Base-by-base conservation (phyloP, 2,797 vertebrate species). In the Syndactyla subalaris region DNA sequence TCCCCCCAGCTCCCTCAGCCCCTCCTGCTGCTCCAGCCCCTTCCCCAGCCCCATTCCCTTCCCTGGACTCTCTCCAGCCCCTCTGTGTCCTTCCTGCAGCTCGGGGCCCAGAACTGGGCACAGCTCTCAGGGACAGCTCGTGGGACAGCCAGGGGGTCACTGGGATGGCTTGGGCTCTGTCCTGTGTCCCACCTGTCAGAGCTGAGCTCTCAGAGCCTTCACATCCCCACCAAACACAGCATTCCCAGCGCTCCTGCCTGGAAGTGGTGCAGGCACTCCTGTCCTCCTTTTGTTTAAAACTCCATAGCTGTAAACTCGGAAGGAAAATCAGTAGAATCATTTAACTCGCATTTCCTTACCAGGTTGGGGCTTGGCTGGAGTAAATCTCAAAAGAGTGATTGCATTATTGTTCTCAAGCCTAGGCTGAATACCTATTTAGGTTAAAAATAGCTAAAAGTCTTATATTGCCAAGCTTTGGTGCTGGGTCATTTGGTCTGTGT, bases 401-500 rank as follows among this genome's bases (percentile, higher is more conserved):
- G 52, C 9, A 2, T 88, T 61, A 46, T 77, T 94, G 75, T 92
- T 92, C 82, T 83, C 52, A 22, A 46, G 48, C 49, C 39, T 36
- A 63, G 51, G 48, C 63, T 79, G 67, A 76, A 49, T 46, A 36
- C 29, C 27, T 86, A 7, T 11, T 76, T 52, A 58, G 14, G 48
- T 54, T 94, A 72, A 96, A 96, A 94, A 85, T 65, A 88, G 67
- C 49, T 67, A 36, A 83, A 91, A 81, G 17, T 38, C 3, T 0
- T 52, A 51, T 19, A 46, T 65, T 57, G 72, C 54, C 76, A 68
- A 66, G 46, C 32, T 81, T 68, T 65, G 32, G 29, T 48, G n/a
- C 51, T 75, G 16, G 67, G 51, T n/a, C 6, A 20, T 81, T 90
- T 48, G 41, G 51, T 59, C 61, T 5, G 0, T 36, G 14, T 51